Conservation (phyloP, 2,888 invertebrate species). For the Choristoneura rosaceana region DNA sequence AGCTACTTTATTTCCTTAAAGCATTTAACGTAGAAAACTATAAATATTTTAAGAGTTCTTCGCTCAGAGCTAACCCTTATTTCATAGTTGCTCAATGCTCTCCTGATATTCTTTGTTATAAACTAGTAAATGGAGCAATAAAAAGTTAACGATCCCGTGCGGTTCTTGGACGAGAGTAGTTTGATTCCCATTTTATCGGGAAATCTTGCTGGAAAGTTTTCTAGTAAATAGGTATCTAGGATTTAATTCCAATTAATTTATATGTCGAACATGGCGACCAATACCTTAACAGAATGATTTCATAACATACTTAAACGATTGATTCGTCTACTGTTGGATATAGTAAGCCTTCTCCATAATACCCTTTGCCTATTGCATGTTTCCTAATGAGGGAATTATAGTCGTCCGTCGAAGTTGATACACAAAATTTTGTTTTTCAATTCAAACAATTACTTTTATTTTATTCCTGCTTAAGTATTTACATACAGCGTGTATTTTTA, state of each 20-base stretch:
- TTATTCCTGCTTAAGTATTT: too few relatives aligned
- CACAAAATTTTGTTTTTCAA: too few relatives aligned
- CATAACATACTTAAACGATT: too few relatives aligned
- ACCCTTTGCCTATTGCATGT: too few relatives aligned
- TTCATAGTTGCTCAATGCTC: slow-evolving; percentile 48
- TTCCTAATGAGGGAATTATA: too few relatives aligned
- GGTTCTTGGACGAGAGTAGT: slow-evolving; percentile 50
- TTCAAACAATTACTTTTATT: too few relatives aligned
- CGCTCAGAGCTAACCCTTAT: slow-evolving; percentile 20
- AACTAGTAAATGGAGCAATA: slow-evolving; percentile 65
- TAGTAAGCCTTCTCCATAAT: too few relatives aligned
- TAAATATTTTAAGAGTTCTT: slow-evolving; percentile 3
- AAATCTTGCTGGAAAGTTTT: slow-evolving; percentile 39
- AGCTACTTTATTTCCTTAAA: too few relatives aligned
- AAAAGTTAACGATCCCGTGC: slow-evolving; percentile 62
- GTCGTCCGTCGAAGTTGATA: too few relatives aligned
- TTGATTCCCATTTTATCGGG: slow-evolving; percentile 40
- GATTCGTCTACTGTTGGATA: too few relatives aligned
- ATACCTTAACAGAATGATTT: too few relatives aligned
- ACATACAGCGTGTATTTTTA: too few relatives aligned
- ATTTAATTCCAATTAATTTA: slow-evolving; percentile 6
- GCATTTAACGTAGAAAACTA: not conserved
- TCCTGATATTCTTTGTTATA: slow-evolving; percentile 68
- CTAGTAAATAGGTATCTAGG: slow-evolving; percentile 22
- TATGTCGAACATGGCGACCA: not conserved